These are phyloP conservation scores for Drosophila leonis DNA, from an alignment of 2,888 invertebrate genomes.

Conservation along the genomic window DNA sequence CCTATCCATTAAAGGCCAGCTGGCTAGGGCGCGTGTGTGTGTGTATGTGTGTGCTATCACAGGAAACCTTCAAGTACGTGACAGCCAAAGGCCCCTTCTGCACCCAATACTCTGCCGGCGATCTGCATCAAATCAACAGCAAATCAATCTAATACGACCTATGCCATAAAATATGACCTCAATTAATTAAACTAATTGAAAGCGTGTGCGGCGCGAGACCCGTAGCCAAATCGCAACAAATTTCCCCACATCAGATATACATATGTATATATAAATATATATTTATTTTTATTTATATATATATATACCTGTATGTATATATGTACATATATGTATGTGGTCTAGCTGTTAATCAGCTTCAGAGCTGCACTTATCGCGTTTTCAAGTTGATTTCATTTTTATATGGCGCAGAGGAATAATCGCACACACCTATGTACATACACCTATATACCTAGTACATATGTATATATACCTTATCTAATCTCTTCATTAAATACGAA, in stretches of 20 bases:
- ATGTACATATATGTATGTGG: constrained; percentile 12
- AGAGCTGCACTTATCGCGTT: constrained; percentile 58
- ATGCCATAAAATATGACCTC: constrained; percentile 67
- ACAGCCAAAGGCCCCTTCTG: background rate
- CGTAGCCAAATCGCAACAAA: constrained; percentile 40
- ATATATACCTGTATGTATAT: constrained; percentile 9
- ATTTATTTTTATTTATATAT: constrained; percentile 14
- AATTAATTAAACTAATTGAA: constrained; percentile 75
- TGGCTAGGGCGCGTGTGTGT: background rate
- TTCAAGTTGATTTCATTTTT: constrained; percentile 60
- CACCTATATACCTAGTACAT: background rate
- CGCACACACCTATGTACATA: constrained; percentile 21
- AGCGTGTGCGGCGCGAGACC: constrained; percentile 49
- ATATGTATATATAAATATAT: constrained; percentile 6
- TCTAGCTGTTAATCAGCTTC: constrained; percentile 37
- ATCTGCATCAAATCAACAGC: constrained; percentile 37
- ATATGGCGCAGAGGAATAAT: constrained; percentile 34
- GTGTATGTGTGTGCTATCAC: constrained; percentile 36
- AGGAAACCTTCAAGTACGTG: constrained; percentile 60
- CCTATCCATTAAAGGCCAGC: constrained; percentile 64
- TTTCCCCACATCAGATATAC: constrained; percentile 20
- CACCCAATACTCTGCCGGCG: constrained; percentile 7
- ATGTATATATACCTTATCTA: constrained; percentile 61
- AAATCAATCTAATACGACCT: constrained; percentile 68
- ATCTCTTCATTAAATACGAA: constrained; percentile 74